phyloP scores from a whole-genome alignment of 2,797 vertebrate species.

The Thripadectes ignobilis region DNA sequence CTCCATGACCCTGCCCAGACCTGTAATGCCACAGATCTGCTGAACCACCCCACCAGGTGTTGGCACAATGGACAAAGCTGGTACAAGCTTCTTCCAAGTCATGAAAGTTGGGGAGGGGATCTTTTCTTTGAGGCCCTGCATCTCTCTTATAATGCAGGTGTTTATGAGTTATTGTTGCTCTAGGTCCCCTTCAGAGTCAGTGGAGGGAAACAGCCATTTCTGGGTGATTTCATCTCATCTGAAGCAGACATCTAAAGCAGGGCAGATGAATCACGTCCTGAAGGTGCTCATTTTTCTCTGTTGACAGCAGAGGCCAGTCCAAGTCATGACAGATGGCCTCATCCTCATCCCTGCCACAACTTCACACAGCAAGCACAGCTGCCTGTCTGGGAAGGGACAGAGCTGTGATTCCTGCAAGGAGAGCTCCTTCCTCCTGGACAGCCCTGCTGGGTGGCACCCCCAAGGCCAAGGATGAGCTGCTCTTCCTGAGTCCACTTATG shows the following conservation, averaged over 20 bases:
- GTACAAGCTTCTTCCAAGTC: background rate
- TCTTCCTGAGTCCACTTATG: background rate
- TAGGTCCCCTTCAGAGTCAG: background rate
- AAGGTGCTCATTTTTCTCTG: background rate
- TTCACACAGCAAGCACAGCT: background rate
- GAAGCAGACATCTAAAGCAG: background rate
- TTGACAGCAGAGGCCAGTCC: background rate
- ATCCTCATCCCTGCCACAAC: background rate
- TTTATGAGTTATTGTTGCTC: background rate
- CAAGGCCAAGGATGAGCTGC: background rate
- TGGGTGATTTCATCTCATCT: background rate
- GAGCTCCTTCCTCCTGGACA: background rate
- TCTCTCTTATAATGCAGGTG: background rate
- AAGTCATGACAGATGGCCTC: background rate
- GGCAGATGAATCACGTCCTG: background rate
- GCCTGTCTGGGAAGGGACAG: background rate
- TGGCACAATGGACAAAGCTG: background rate
- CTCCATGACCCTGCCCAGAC: background rate
- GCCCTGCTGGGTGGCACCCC: background rate
- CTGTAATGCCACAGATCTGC: background rate
- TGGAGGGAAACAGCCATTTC: background rate
- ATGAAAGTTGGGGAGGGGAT: accelerated
- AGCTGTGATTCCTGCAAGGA: background rate
- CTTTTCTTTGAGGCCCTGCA: background rate
- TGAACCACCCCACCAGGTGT: background rate